Base-by-base conservation (phyloP, 2,113 vertebrate species). In the Limnothrissa miodon region DNA sequence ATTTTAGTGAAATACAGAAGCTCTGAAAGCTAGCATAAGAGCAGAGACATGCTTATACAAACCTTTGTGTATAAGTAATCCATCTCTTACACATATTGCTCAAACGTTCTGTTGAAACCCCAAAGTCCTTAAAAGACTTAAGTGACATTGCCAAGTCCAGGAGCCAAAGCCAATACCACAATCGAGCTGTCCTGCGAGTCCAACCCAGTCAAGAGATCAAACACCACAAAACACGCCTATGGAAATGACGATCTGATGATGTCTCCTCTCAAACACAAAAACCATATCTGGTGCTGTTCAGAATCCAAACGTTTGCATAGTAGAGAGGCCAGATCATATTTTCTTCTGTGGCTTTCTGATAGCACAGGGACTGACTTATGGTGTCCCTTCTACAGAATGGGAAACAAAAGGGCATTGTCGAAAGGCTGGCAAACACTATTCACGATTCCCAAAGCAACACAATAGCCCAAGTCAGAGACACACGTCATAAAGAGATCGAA, bases 31-130 rank as follows among this genome's bases (percentile, higher is more conserved):
- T 21, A 56, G 23, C 19, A 5, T 6, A 23, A 23, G 42, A 42
- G 42, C 51, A 23, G 19, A 56, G 86, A 85, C 59, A 86, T 70
- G 85, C 86, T 23, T n/a, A 91, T 81, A 92, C 92, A 90, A 85
- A 94, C 93, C 93, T 94, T 89, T 93, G 93, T 80, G 93, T 92
- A 8, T 92, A 92, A 89, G 92, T 83, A 88, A 94, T 92, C 93
- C 93, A 94, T 90, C 92, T 89, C 81, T 93, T 93, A 90, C 91
- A 94, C 81, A 94, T 89, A 74, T 93, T 92, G 86, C 92, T 92
- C 70, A 94, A 90, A 11, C 92, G 88, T 88, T 94, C 93, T 0
- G 93, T 92, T 79, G 93, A 94, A 88, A 93, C 90, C 48, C 92
- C 93, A 89, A 94, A 90, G 86, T 93, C 92, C 90, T 90, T 93